phyloP scores from a whole-genome alignment of 2,888 invertebrate species.

The Drosophila dives region DNA sequence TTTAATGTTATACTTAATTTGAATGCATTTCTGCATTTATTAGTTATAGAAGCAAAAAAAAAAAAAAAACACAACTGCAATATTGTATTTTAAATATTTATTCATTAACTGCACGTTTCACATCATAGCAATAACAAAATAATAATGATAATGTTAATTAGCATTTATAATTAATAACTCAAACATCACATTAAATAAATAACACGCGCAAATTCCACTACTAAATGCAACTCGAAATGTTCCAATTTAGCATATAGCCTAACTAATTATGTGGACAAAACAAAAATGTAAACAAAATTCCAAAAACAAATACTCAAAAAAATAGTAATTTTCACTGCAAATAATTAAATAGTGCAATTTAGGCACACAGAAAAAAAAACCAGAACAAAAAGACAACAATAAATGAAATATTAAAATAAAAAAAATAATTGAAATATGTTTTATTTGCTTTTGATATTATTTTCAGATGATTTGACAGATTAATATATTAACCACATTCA shows the following conservation, averaged over 20 bases:
- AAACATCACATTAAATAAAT: conserved; percentile 52
- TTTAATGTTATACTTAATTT: conserved; percentile 44
- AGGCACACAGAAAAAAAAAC: conserved; percentile 48
- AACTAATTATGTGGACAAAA: conserved; percentile 69
- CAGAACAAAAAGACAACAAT: conserved; percentile 25
- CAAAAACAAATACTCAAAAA: conserved; percentile 31
- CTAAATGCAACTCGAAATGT: conserved; percentile 78
- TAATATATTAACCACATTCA: conserved; percentile 17
- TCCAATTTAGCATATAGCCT: conserved; percentile 75
- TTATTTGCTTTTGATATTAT: conserved; percentile 30
- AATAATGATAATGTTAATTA: conserved; percentile 70
- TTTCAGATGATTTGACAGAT: conserved; percentile 45
- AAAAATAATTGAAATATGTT: conserved; percentile 39
- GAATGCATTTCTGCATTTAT: conserved; percentile 49
- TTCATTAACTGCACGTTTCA: conserved; percentile 68
- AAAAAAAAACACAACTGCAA: conserved; percentile 69
- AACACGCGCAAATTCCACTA: conserved; percentile 52
- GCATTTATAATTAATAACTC: conserved; percentile 61
- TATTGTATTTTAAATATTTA: conserved; percentile 80
- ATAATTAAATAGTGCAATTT: conserved; percentile 66
- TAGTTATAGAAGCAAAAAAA: conserved; percentile 50
- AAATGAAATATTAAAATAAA: conserved; percentile 24
- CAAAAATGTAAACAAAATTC: conserved; percentile 44
- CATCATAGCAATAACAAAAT: conserved; percentile 46
- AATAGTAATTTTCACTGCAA: conserved; percentile 40